Conservation (phyloP, 2,113 vertebrate species). For the Toxostoma redivivum region DNA sequence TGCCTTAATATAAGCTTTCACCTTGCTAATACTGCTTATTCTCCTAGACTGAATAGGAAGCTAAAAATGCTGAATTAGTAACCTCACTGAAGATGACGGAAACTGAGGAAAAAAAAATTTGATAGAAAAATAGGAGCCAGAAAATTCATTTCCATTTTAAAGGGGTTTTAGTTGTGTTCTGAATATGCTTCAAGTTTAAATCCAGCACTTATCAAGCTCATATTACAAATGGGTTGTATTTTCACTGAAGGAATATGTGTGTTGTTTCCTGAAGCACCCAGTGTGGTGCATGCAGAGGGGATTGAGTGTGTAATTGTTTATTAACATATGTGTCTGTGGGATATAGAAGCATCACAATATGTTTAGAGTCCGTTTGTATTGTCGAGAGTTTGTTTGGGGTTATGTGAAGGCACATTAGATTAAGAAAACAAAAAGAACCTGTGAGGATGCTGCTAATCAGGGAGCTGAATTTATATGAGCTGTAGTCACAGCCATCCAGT, state of each 20-base stretch:
- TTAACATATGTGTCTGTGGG: not conserved
- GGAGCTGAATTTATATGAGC: not conserved
- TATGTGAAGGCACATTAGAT: not conserved
- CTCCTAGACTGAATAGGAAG: not conserved
- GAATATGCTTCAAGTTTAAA: not conserved
- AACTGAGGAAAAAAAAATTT: not conserved
- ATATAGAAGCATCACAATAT: not conserved
- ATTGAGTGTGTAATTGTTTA: not conserved
- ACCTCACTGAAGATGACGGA: not conserved
- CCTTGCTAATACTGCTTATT: not conserved
- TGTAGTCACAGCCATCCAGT: not conserved
- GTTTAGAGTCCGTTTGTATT: not conserved
- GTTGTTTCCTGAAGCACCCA: not conserved
- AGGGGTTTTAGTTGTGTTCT: not conserved
- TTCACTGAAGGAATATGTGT: not conserved
- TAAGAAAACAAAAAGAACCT: not conserved
- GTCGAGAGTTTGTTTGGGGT: not conserved
- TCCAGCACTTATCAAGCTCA: not conserved
- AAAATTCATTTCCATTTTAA: slow-evolving; percentile 11
- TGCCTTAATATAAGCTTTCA: not conserved
- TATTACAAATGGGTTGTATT: not conserved
- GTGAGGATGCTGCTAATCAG: not conserved
- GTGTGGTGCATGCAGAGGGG: not conserved
- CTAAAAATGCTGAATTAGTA: not conserved
- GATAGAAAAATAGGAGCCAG: not conserved